A percentile compares a stretch with the other conserved stretches of the same genome.
Evolutionary conservation across 2,888 invertebrate genomes (phyloP).

Genomic region (Cataglyphis livida): DNA sequence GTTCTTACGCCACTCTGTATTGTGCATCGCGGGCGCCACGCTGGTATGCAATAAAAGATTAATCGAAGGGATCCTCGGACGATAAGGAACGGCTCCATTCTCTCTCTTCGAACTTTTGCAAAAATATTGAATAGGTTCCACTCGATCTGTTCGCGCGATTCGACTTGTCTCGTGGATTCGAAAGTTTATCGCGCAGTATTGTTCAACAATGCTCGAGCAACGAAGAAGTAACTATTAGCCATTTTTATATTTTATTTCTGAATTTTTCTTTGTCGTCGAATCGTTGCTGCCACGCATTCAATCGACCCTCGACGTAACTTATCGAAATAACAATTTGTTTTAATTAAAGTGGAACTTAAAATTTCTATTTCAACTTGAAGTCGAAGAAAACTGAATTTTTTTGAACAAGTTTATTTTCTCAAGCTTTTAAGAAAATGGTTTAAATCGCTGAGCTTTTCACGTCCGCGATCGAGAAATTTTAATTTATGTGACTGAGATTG

Average conservation of each 20-base stretch:
- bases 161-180: conserved; percentile 27
- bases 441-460: conserved; percentile 2
- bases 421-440: conserved; percentile 12
- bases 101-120: conserved; percentile 51
- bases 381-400: neutral
- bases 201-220: conserved; percentile 1
- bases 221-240: conserved; percentile 29
- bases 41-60: conserved; percentile 61
- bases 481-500: conserved; percentile 51
- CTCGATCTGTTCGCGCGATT: conserved; percentile 43
- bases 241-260: conserved; percentile 28
- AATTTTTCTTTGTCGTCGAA: no score
- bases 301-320: neutral
- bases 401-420: neutral
- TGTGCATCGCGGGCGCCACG: conserved; percentile 32
- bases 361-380: neutral
- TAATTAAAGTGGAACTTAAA: conserved; percentile 3
- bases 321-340: neutral
- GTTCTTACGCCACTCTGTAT: conserved; percentile 55
- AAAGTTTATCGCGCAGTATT: conserved; percentile 42
- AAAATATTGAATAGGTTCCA: conserved; percentile 56
- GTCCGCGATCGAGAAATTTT: conserved; percentile 31
- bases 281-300: neutral
- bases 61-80: conserved; percentile 53
- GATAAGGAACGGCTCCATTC: conserved; percentile 57